Base-by-base conservation (phyloP, 1,140 invertebrate species). In the Cataglyphis hispanica region DNA sequence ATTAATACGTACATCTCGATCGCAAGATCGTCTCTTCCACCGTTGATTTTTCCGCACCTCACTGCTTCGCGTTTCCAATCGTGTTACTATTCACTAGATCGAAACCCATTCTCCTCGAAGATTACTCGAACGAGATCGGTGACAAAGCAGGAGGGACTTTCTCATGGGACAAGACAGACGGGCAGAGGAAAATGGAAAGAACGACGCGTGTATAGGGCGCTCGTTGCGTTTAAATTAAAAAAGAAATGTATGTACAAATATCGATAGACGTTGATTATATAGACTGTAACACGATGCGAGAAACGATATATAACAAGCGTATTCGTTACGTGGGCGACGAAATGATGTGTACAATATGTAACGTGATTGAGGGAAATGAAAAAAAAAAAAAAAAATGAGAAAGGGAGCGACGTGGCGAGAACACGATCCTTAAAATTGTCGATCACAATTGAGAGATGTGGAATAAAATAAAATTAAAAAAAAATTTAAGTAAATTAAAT, bases 181-280 rank as follows among this genome's bases (percentile, higher is more conserved):
- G 50, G 34, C 7, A 43, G 3, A 60, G 10, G 7, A 83, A n/a
- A 66, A 16, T 16, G 40, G 13, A 6, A 53, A 25, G 16, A 67
- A 86, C 84, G 89, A 84, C 56, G 86, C 89, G 89, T 90, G 86
- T 90, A 90, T 90, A 91, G 76, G 87, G 89, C 89, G 88, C 81
- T 77, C 85, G 89, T 87, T 75, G n/a, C 5, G 37, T 77, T 89
- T 77, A 76, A 81, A 75, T 87, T 60, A 76, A 70, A 31, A 25
- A 50, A 19, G n/a, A 67, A 6, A 50, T 25, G 6, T 63, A 25
- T 46, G 50, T 84, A 86, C 70, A 90, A 90, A 77, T 66, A 22
- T 53, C 8, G 13, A 7, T 34, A 11, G 46, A 34, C 10, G 53
- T 1, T 16, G 2, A 64, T 66, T 81, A 46, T 6, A 31, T 72